phyloP scores from a whole-genome alignment of 2,113 vertebrate species.

The Kobus ellipsiprymnus region DNA sequence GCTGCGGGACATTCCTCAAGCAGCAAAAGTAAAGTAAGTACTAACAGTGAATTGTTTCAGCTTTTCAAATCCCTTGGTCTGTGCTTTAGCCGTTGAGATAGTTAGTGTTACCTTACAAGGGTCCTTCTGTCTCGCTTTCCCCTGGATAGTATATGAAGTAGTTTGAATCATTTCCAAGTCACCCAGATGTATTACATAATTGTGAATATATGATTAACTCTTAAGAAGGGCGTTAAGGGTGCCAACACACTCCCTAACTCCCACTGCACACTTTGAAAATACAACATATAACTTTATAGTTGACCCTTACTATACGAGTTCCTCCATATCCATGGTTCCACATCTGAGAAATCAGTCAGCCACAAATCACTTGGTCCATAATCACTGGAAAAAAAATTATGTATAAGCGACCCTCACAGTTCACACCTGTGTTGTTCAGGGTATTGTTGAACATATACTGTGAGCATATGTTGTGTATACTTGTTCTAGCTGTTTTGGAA shows the following conservation, averaged over 20 bases:
- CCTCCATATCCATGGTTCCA: neutral
- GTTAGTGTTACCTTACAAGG: neutral
- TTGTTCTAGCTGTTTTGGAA: neutral
- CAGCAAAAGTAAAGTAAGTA: conserved; percentile 98
- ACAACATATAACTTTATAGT: neutral
- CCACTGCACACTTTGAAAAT: neutral
- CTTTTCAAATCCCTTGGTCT: neutral
- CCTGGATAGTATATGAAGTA: neutral
- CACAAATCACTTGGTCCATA: neutral
- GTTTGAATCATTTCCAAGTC: neutral
- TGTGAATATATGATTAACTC: neutral
- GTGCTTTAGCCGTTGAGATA: neutral
- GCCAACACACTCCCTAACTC: neutral
- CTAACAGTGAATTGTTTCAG: neutral
- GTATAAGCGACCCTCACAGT: neutral
- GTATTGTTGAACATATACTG: neutral
- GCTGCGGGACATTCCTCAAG: conserved; percentile 87
- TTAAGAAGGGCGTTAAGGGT: neutral
- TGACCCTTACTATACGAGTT: neutral
- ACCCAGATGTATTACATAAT: neutral
- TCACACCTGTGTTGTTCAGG: neutral
- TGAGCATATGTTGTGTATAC: neutral
- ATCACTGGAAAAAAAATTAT: neutral
- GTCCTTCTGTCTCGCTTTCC: neutral
- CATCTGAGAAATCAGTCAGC: neutral